phyloP scores from a whole-genome alignment of 2,113 vertebrate species.

The Antechinus stuartii region DNA sequence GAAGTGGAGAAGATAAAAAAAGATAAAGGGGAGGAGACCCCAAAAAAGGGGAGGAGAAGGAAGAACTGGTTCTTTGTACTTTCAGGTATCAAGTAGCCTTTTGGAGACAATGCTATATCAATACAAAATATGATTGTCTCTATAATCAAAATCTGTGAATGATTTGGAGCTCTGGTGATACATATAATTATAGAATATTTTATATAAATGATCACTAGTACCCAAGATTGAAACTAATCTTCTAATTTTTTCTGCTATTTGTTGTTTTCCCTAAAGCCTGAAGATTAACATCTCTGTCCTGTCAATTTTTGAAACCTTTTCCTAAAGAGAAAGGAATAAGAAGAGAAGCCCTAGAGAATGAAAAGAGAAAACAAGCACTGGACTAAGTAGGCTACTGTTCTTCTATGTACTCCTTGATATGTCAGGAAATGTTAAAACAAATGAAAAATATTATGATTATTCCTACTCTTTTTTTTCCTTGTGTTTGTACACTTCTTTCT shows the following conservation, averaged over 20 bases:
- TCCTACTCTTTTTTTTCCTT: conserved; percentile 1
- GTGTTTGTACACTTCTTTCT: conserved; percentile 37
- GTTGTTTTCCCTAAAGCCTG: conserved; percentile 5
- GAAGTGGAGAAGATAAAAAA: not conserved
- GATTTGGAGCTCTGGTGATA: conserved; percentile 17
- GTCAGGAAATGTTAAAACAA: conserved; percentile 23
- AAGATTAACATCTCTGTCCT: conserved; percentile 37
- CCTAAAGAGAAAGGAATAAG: not conserved
- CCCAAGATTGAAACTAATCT: conserved; percentile 32
- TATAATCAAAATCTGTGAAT: conserved; percentile 36
- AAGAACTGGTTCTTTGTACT: conserved; percentile 1
- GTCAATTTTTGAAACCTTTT: conserved; percentile 17
- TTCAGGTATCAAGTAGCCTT: not conserved
- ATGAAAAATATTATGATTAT: conserved; percentile 2
- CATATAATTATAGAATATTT: conserved; percentile 35
- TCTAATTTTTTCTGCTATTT: conserved; percentile 39
- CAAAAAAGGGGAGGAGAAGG: conserved; percentile 25
- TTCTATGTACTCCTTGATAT: not conserved
- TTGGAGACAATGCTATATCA: conserved; percentile 7
- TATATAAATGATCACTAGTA: conserved; percentile 46
- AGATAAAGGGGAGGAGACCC: conserved; percentile 13
- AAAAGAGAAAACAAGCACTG: not conserved
- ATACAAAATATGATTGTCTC: conserved; percentile 5
- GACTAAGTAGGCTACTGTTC: not conserved
- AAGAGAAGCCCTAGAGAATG: conserved; percentile 16